A percentile compares a stretch with the other conserved stretches of the same genome.
Conservation (phyloP, 2,113 vertebrate genomes). For the Willisornis vidua region DNA sequence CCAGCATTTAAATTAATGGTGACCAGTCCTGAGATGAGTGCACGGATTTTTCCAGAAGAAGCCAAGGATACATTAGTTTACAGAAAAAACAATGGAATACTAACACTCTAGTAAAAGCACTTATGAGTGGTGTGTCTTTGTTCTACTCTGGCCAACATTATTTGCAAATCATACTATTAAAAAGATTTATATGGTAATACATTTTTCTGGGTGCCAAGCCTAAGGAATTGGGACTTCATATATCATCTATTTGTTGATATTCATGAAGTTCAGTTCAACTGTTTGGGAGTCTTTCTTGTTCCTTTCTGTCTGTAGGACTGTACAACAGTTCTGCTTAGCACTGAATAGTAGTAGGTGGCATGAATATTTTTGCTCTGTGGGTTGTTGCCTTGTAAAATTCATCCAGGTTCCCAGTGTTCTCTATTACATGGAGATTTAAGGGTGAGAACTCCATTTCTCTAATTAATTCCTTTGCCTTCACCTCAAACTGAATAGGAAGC, state of each 20-base stretch:
- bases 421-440: background rate
- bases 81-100: background rate
- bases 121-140: background rate
- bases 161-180: background rate
- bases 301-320: background rate
- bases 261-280: background rate
- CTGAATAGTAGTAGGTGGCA: background rate
- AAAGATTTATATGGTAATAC: background rate
- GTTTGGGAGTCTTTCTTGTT: background rate
- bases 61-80: background rate
- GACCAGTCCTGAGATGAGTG: background rate
- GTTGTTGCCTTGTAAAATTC: background rate
- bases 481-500: background rate
- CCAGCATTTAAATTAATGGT: accelerated
- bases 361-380: background rate
- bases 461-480: background rate
- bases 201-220: background rate
- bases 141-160: accelerated
- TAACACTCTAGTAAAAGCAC: background rate
- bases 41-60: background rate
- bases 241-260: background rate
- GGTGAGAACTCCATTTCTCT: background rate
- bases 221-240: background rate
- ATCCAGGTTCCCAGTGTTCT: background rate
- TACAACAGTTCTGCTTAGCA: background rate